Evolutionary conservation across 2,888 invertebrate species (phyloP), one percentile per base, ranked within the genome.

Genomic region (Acrobasis repandana): DNA sequence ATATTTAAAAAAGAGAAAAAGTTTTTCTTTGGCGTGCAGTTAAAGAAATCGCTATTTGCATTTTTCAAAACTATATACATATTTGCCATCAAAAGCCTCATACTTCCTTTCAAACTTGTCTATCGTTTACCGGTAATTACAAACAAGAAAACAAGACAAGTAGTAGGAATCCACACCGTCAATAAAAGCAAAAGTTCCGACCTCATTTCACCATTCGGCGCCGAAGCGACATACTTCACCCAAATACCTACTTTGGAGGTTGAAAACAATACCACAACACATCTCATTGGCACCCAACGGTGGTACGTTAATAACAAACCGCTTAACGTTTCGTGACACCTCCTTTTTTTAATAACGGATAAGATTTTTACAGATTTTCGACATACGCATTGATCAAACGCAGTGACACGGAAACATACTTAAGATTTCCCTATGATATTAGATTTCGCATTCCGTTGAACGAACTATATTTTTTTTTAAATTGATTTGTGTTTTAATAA

Each of bases 141-240:
- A 16, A 52, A 36, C 20, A 2, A n/a, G 28, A 20, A 34, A 54
- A 38, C 54, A 54, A 54, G 38, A 54, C 54, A 43, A 54, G 54
- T 54, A 38, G 38, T 54, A 18, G 38, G 38, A 18, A 54, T 54
- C 54, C 2, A 34, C 52, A 11, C 43, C 58, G 16, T 54, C 43
- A 62, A 63, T 64, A 63, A 62, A 63, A 67, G 59, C 63, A 67
- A 67, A 63, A 67, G 67, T 67, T 63, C 51, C 54, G 51, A 34
- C 63, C 60, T 58, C 58, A 48, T 58, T 62, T n/a, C 52, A 47
- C 33, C 28, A 56, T 63, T 60, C 51, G 60, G 60, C 62, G 63
- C 52, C 61, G 43, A 51, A 64, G 48, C 60, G 64, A 59, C 66
- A 64, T 64, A 62, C 67, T 64, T 67, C 58, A 61, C 64, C 63